These are phyloP conservation scores for Megaceryle torquata DNA, from an alignment of 2,113 vertebrate species.

Conservation along the genomic window DNA sequence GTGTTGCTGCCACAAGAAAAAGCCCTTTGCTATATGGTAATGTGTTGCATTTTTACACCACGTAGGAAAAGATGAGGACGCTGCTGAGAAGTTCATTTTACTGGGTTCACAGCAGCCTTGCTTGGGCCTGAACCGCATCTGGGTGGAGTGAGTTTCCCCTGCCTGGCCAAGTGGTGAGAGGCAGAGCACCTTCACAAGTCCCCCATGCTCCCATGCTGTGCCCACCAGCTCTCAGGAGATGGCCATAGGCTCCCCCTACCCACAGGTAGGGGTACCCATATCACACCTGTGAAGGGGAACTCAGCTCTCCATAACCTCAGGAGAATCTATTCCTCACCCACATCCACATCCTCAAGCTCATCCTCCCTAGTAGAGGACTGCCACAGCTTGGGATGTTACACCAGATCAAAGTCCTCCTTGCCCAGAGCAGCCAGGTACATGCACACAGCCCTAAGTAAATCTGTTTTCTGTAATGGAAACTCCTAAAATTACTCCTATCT, in stretches of 20 bases:
- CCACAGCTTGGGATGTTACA: background rate
- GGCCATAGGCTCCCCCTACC: background rate
- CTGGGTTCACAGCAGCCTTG: background rate
- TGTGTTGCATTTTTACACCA: background rate
- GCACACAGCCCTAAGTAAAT: background rate
- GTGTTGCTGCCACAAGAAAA: background rate
- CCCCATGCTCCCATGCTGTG: too few species aligned
- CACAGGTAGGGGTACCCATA: background rate
- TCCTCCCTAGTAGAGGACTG: fast-evolving
- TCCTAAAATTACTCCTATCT: background rate
- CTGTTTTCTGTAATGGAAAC: background rate
- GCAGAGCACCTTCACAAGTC: background rate
- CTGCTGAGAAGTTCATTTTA: background rate
- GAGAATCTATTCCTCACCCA: background rate
- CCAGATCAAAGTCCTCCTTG: background rate
- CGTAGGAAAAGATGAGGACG: background rate
- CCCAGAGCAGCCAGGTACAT: fast-evolving
- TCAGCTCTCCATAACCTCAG: background rate
- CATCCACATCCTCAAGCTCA: background rate
- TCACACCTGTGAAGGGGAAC: background rate
- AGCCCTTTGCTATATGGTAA: background rate
- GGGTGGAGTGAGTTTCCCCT: background rate
- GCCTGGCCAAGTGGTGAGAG: background rate
- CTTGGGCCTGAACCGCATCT: background rate
- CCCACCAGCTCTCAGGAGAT: background rate